Percentiles rank a stretch among this genome's conserved stretches.
phyloP scores from a whole-genome alignment of 2,113 vertebrate species.

The Lepus europaeus region DNA sequence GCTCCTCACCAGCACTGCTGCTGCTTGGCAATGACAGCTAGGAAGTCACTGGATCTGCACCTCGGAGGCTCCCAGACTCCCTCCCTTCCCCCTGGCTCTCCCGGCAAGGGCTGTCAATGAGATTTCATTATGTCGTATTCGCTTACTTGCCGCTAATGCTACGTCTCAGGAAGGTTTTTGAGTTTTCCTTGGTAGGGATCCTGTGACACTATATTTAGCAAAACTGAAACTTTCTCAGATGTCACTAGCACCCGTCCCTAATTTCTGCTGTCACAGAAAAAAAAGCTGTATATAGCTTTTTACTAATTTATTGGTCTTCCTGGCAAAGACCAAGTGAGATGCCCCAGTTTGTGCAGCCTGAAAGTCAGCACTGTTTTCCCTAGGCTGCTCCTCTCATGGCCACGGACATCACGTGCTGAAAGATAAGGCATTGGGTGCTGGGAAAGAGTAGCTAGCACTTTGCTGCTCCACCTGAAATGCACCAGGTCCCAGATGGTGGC shows the following conservation, averaged over 20 bases:
- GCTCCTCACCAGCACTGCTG: rapidly evolving
- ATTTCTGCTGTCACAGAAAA: conserved; percentile 14
- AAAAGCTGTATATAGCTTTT: not conserved
- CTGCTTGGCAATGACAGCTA: not conserved
- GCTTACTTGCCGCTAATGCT: not conserved
- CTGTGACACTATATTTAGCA: not conserved
- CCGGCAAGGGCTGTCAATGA: not conserved
- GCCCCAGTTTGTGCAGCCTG: not conserved
- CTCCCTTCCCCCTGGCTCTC: not conserved
- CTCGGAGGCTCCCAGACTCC: not conserved
- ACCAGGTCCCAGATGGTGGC: not conserved
- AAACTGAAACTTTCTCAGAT: not conserved
- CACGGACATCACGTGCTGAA: not conserved
- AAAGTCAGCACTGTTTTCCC: not conserved
- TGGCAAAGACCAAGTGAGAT: not conserved
- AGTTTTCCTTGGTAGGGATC: not conserved
- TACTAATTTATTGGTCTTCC: not conserved
- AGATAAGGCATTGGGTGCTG: too few species aligned
- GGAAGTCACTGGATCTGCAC: not conserved
- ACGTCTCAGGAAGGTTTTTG: not conserved
- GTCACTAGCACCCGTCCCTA: not conserved
- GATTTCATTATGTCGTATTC: not conserved
- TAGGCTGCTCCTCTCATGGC: not conserved
- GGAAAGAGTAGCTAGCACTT: not conserved
- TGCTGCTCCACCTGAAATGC: not conserved